Base-by-base conservation (phyloP, 2,888 invertebrate species). In the Synergus japonicus region DNA sequence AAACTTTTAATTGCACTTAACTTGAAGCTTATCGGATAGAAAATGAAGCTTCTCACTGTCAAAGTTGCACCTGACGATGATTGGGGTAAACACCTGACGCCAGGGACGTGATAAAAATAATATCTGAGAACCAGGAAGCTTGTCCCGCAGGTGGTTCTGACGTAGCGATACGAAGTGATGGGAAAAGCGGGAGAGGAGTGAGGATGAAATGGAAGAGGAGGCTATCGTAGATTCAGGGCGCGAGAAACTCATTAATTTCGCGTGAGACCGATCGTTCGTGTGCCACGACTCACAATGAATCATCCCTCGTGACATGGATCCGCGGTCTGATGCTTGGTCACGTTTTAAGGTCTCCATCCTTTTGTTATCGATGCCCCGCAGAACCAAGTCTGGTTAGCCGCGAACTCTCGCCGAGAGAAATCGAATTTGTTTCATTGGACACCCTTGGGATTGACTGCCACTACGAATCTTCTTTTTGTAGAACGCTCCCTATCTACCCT, bases 261-360 rank as follows among this genome's bases (percentile, higher is more conserved):
- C 80, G 84, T 80, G 84, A 87, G 85, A 89, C 88, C 88, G 88
- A 88, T 88, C 85, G 85, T 69, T 82, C 87, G 85, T 67, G 67
- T 84, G 86, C 83, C 58, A 77, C 66, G 85, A 89, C 83, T 86
- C 77, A 76, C 85, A 86, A 89, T 89, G 89, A 89, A 88, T 89
- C 87, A 89, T 88, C 84, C 84, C 80, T 60, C 82, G 77, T 87
- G 88, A 88, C 87, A 83, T 85, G 82, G 82, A 83, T 82, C 78
- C 67, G 49, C 76, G 73, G 66, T 66, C 58, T 58, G 18, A 66
- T 66, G 77, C 60, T 41, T 64, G 66, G 49, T 77, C 77, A 66
- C 77, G 77, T 77, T 77, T 76, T 76, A 58, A 76, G 60, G 37
- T 60, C 63, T 76, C 76, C 41, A 60, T 60, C 63, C 77, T 77